Base-by-base conservation (phyloP, 2,797 vertebrate genomes). In the Miichthys miiuy region DNA sequence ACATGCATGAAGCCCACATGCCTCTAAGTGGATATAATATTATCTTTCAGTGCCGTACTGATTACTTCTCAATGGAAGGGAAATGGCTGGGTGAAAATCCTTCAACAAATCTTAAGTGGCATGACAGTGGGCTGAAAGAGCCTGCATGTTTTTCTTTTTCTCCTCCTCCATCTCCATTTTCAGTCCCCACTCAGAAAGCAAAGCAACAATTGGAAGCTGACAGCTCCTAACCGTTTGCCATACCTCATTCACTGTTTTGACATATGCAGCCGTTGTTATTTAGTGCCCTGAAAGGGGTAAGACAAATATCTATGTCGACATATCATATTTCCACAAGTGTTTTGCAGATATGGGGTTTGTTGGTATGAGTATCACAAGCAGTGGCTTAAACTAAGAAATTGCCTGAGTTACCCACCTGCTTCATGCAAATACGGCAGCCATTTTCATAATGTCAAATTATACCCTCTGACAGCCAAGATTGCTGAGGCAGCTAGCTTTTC, bases 81-180 rank as follows among this genome's bases (percentile, higher is more conserved):
- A 86, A 92, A 93, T 81, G 92, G 91, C 81, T 90, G 91, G 90
- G 88, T 92, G 92, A 90, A 88, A 92, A 95, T 94, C 94, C 90
- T 93, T 95, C 94, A 94, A 90, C 93, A 82, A 89, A 89, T 92
- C 89, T 88, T 93, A 95, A 95, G 95, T 94, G 93, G 92, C 93
- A 89, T 92, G 93, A 94, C 93, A 92, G 90, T 85, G 86, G 87
- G 82, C 90, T 94, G 89, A 93, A 93, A 94, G 92, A 92, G 90
- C 93, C 91, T 75, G 91, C 88, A 87, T 95, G 91, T 92, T 93
- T 92, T 92, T 87, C 84, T 87, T 90, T 82, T 65, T 90, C 87
- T 88, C 89, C 82, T 86, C 88, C 88, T 85, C 81, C 84, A 58
- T 90, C 88, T 89, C 91, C 61, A 76, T 92, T 93, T 89, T 88